Evolutionary conservation across 2,888 invertebrate species (phyloP), one percentile per base, ranked within the genome.

Genomic region (Anthophora plumipes): DNA sequence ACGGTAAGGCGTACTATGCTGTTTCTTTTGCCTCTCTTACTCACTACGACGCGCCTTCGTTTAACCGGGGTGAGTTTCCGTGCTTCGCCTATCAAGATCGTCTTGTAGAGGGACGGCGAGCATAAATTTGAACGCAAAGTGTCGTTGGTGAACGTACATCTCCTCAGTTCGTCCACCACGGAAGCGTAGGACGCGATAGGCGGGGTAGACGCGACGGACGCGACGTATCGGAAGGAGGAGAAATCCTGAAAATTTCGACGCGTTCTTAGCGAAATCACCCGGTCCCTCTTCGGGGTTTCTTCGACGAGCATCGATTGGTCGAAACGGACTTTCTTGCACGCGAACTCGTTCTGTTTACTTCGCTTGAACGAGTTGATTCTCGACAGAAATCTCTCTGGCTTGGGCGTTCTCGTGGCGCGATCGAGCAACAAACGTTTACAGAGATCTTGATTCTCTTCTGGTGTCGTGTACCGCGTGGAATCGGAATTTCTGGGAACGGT

Each of bases 1-100:
- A 87, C 78, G 5, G 87, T 74, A 14, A 89, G 91, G 8, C 90
- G 86, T 9, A 90, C 88, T 61, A 91, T 88, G 41, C 82, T 88
- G 41, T 89, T 91, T 31, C 90, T 86, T 14, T 87, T 90, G 5
- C 79, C 74, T 25, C 43, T 84, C 48, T 88, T 91, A 31, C 85
- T 85, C 12, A 89, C 84, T 14, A 88, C 54, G 0, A 89, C 80
- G 57, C 84, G 88, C n/a, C 70, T 88, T 2, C 68, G 83, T 69
- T 83, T 89, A 12, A 85, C 67, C n/a, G 91, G 88, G 3, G 84
- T 89, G 14, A 82, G 8, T 43, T 71, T 84, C n/a, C 61, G 52
- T 1, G 87, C 86, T 50, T 83, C 79, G 74, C 83, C 82, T 11
- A 87, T 20, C 41, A 85, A 59, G 25, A 74, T 31, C 0, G 77